Conservation (phyloP, 2,113 vertebrate genomes). For the Perognathus longimembris region DNA sequence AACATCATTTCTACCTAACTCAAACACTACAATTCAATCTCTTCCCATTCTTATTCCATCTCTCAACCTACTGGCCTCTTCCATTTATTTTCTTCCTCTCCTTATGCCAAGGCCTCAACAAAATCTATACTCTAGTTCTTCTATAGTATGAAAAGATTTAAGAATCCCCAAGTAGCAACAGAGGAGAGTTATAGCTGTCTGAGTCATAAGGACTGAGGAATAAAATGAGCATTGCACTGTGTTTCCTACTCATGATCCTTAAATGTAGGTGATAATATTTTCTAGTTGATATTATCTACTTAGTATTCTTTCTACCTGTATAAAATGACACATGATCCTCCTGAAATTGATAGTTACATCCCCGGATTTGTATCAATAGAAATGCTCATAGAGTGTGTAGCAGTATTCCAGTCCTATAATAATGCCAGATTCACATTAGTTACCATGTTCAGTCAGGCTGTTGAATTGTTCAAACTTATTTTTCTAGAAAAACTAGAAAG, state of each 20-base stretch:
- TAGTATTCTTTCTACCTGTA: conserved; percentile 6
- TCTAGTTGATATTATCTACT: conserved; percentile 11
- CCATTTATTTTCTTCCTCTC: conserved; percentile 40
- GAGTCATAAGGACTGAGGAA: not conserved
- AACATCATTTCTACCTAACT: conserved; percentile 63
- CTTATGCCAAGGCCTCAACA: not conserved
- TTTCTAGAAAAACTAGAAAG: conserved; percentile 33
- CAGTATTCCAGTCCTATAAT: not conserved
- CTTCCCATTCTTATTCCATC: conserved; percentile 46
- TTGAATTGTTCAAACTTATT: not conserved
- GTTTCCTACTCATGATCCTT: conserved; percentile 13
- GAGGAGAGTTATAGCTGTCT: conserved; percentile 54
- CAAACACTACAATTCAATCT: conserved; percentile 60
- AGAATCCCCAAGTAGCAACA: conserved; percentile 61
- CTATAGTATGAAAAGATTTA: conserved; percentile 59
- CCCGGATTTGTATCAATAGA: not conserved
- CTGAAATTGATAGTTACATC: not conserved
- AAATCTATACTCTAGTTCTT: conserved; percentile 26
- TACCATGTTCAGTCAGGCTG: not conserved
- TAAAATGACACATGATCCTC: not conserved
- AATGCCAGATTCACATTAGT: not conserved
- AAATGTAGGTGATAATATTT: conserved; percentile 18
- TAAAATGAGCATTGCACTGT: conserved; percentile 28
- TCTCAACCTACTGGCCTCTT: conserved; percentile 23
- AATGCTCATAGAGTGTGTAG: not conserved